phyloP scores from a whole-genome alignment of 2,888 invertebrate genomes.

The Leptinotarsa tumamoca region DNA sequence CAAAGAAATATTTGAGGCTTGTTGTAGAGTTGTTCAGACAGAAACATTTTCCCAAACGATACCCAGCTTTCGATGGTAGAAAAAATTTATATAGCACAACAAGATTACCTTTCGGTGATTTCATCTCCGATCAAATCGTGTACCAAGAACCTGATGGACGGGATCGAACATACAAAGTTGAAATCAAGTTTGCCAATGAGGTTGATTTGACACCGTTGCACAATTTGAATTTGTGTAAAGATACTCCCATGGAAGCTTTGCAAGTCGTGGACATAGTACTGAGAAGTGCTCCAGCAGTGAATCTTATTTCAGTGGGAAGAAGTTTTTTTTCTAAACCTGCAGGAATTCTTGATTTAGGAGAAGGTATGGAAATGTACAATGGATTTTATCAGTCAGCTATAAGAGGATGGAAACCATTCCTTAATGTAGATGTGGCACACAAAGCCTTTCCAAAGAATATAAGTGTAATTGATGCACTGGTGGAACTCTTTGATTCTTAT shows the following conservation, averaged over 20 bases:
- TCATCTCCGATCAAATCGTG: conserved; percentile 30
- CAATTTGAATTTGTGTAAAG: conserved; percentile 41
- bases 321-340: conserved; percentile 55
- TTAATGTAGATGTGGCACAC: conserved; percentile 92
- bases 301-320: conserved; percentile 58
- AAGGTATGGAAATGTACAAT: conserved; percentile 88
- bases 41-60: conserved; percentile 64
- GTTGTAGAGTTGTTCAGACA: conserved; percentile 61
- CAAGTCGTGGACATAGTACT: conserved; percentile 90
- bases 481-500: conserved; percentile 37
- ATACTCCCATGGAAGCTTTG: conserved; percentile 72
- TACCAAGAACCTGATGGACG: conserved; percentile 43
- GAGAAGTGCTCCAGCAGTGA: conserved; percentile 70
- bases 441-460: conserved; percentile 80
- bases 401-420: conserved; percentile 86
- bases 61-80: conserved; percentile 80
- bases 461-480: conserved; percentile 64
- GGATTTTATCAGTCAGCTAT: conserved; percentile 94
- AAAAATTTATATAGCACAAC: conserved; percentile 74
- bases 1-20: conserved; percentile 72
- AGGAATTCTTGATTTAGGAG: conserved; percentile 73
- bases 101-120: conserved; percentile 64
- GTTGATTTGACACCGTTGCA: conserved; percentile 66
- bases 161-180: conserved; percentile 46
- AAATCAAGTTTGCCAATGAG: conserved; percentile 41